Percentiles rank a stretch among this genome's conserved stretches.
Evolutionary conservation across 2,888 invertebrate genomes (phyloP).

Genomic region (Synergus gifuensis): DNA sequence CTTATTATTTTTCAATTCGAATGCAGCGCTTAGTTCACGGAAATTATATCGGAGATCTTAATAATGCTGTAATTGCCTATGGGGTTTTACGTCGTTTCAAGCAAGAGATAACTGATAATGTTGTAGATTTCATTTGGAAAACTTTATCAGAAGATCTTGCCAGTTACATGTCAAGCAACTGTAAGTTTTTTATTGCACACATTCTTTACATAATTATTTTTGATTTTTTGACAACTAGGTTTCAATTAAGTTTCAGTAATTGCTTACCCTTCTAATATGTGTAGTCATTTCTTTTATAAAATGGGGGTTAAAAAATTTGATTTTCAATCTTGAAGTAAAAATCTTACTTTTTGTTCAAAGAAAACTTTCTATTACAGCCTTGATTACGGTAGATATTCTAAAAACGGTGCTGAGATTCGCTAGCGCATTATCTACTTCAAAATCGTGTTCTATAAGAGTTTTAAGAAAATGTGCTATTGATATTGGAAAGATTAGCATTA

Average conservation of each 20-base stretch:
- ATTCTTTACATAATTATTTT: not conserved
- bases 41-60: not conserved
- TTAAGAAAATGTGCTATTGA: conserved; percentile 22
- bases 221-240: not conserved
- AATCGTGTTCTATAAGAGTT: not conserved
- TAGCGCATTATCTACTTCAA: not conserved
- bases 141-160: conserved; percentile 2
- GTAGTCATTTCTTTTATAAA: too few relatives aligned
- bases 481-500: not conserved
- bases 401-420: conserved; percentile 15
- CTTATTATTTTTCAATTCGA: not conserved
- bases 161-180: not conserved
- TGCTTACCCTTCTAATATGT: not conserved
- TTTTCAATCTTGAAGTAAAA: not conserved
- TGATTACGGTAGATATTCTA: not conserved
- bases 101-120: not conserved
- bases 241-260: not conserved
- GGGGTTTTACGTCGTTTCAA: not conserved
- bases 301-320: not conserved
- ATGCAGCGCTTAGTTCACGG: not conserved
- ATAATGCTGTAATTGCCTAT: not conserved
- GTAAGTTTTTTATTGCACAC: not conserved
- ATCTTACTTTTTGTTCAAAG: not conserved
- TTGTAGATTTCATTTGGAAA: conserved; percentile 8
- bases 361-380: not conserved